These are phyloP conservation scores for Eleutherodactylus coqui DNA, from an alignment of 2,797 vertebrate species.

Conservation along the genomic window DNA sequence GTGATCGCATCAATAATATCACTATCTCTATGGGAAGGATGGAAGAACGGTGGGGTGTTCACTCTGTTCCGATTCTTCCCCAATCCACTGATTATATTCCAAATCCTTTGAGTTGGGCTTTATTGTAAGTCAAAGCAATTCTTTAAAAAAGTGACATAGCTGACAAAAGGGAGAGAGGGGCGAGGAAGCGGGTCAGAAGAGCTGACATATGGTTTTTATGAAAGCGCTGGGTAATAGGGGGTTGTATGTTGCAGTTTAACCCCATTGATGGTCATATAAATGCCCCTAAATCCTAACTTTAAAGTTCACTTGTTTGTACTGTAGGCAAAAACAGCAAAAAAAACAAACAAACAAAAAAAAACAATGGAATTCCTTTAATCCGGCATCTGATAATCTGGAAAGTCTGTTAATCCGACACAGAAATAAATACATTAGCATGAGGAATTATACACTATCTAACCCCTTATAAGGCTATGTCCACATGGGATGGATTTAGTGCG, in stretches of 20 bases:
- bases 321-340: not conserved
- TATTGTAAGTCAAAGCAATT: constrained; percentile 99
- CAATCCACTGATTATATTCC: constrained; percentile 94
- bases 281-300: constrained; percentile 17
- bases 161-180: constrained; percentile 89
- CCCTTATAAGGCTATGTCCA: too few relatives aligned
- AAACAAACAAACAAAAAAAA: not conserved
- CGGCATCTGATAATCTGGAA: not conserved
- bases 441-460: not conserved
- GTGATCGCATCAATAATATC: constrained; percentile 94
- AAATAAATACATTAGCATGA: not conserved
- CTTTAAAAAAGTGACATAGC: constrained; percentile 96
- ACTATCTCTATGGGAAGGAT: constrained; percentile 95
- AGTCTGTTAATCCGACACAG: not conserved
- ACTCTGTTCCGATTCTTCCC: constrained; percentile 94
- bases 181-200: constrained; percentile 97
- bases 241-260: constrained; percentile 75
- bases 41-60: constrained; percentile 83
- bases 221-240: constrained; percentile 86
- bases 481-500: too few relatives aligned
- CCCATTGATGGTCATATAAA: constrained; percentile 64
- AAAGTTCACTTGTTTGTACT: not conserved
- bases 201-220: constrained; percentile 93
- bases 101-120: constrained; percentile 93
- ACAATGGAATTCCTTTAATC: not conserved